Percentiles rank a stretch among this genome's conserved stretches.
phyloP scores from a whole-genome alignment of 2,888 invertebrate genomes.

The Lamellibrachia columna region DNA sequence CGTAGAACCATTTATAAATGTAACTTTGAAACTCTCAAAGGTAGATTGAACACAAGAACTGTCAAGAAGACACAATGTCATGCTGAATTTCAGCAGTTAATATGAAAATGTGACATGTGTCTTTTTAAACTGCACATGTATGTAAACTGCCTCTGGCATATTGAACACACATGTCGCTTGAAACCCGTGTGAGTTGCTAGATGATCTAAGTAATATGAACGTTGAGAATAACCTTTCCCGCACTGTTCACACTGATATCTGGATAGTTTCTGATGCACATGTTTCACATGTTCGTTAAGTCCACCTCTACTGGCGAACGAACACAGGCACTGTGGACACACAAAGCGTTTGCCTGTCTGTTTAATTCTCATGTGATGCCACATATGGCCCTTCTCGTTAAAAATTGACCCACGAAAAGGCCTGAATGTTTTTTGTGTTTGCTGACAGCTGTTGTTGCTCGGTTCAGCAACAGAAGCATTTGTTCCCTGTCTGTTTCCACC shows the following conservation, averaged over 20 bases:
- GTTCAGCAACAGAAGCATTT: neutral
- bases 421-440: neutral
- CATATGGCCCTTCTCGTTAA: neutral
- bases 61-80: neutral
- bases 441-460: neutral
- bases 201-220: neutral
- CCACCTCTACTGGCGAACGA: neutral
- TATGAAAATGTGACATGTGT: neutral
- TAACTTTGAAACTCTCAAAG: no score
- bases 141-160: neutral
- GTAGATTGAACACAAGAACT: neutral
- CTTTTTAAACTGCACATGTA: neutral
- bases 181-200: neutral
- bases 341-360: neutral
- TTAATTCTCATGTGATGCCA: neutral
- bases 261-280: neutral
- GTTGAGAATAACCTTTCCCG: slow-evolving; percentile 4
- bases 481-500: neutral
- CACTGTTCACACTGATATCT: neutral
- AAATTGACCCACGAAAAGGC: neutral
- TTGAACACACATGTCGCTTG: neutral
- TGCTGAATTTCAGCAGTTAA: neutral
- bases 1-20: no score
- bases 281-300: neutral
- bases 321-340: neutral